Percentiles rank a stretch among this genome's conserved stretches.
Conservation (phyloP, 2,888 invertebrate species). For the Drosophila pegasa region DNA sequence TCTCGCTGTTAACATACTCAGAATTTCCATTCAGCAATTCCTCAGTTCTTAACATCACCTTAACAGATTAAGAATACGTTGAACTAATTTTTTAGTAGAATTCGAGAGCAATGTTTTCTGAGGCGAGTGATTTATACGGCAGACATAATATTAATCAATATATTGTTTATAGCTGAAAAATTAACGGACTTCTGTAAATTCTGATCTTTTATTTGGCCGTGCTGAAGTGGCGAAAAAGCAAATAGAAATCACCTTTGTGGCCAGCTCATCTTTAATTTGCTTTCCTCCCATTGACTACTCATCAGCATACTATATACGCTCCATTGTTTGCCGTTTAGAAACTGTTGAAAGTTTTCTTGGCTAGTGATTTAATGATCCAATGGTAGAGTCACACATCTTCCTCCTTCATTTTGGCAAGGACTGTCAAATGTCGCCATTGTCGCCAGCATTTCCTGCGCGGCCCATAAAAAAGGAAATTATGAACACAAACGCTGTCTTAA, state of each 20-base stretch:
- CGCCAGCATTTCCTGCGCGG: conserved; percentile 62
- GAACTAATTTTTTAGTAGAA: background rate
- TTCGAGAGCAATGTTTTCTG: background rate
- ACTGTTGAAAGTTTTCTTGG: conserved; percentile 25
- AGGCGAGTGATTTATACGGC: background rate
- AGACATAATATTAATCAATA: background rate
- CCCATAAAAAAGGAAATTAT: conserved; percentile 50
- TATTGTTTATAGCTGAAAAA: background rate
- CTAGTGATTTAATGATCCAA: conserved; percentile 4
- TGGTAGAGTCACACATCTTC: background rate
- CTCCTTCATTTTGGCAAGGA: conserved; percentile 57
- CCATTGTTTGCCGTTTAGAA: conserved; percentile 28
- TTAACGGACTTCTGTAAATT: background rate
- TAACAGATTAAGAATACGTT: background rate
- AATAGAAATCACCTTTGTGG: conserved; percentile 15
- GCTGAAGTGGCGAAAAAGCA: background rate
- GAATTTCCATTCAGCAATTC: background rate
- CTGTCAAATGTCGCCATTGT: conserved; percentile 47
- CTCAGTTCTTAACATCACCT: background rate
- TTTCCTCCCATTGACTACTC: conserved; percentile 20
- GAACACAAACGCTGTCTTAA: conserved; percentile 36
- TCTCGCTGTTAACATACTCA: background rate
- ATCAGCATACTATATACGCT: conserved; percentile 7
- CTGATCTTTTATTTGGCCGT: conserved; percentile 1
- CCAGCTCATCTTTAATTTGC: background rate